Conservation (phyloP, 2,888 invertebrate genomes). For the Lycaena phlaeas region DNA sequence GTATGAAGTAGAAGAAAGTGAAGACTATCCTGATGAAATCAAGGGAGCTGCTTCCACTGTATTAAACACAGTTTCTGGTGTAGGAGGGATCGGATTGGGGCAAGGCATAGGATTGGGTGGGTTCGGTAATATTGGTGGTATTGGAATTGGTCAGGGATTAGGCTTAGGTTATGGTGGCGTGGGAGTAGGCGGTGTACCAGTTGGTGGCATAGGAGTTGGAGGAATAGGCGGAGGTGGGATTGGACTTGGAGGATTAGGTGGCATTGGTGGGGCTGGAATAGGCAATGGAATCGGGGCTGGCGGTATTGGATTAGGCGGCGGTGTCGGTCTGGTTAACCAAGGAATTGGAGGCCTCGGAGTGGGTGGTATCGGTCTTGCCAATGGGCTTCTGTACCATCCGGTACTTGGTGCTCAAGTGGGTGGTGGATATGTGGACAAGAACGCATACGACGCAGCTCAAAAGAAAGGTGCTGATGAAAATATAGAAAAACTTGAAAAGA, state of each 20-base stretch:
- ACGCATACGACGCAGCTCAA: conserved; percentile 69
- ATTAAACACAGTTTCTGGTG: conserved; percentile 47
- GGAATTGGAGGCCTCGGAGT: conserved; percentile 46
- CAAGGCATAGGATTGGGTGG: conserved; percentile 26
- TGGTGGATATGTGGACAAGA: conserved; percentile 68
- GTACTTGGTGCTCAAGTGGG: conserved; percentile 50
- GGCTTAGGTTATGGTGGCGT: conserved; percentile 17
- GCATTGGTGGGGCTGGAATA: conserved; percentile 27
- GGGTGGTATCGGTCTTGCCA: conserved; percentile 35
- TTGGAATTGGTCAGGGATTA: conserved; percentile 24
- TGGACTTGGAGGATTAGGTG: conserved; percentile 24
- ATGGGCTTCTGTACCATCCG: conserved; percentile 53
- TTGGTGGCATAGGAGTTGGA: conserved; percentile 20
- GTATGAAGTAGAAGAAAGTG: conserved; percentile 74
- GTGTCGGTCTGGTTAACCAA: conserved; percentile 40
- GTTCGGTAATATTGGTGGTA: conserved; percentile 20
- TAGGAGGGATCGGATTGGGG: conserved; percentile 32
- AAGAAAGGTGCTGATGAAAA: conserved; percentile 72
- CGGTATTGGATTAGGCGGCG: conserved; percentile 30
- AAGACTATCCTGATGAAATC: conserved; percentile 66
- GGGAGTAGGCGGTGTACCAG: conserved; percentile 21
- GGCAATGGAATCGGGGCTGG: conserved; percentile 28
- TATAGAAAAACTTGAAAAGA: conserved; percentile 67
- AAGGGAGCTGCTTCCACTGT: conserved; percentile 58
- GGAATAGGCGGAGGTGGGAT: conserved; percentile 20